Base-by-base conservation (phyloP, 2,888 invertebrate genomes). In the Mellilla xanthometata region DNA sequence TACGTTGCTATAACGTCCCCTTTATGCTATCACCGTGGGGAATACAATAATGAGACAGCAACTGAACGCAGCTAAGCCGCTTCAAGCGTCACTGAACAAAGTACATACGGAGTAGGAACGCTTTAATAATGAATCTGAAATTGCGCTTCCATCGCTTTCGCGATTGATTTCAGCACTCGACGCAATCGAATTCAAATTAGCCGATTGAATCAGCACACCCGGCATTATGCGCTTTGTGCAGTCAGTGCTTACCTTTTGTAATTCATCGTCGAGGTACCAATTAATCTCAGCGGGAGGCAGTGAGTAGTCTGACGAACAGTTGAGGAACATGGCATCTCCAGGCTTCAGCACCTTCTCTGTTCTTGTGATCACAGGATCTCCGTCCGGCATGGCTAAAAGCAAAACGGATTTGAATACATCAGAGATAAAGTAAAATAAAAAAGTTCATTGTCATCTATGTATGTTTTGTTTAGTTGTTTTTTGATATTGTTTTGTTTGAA, bases 191-290 rank as follows among this genome's bases (percentile, higher is more conserved):
- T 50, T 50, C 31, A 40, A 54, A 58, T 57, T 54, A 54, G 45
- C 48, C 57, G 55, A 56, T 59, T 54, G 39, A 45, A 55, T 51
- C 33, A 35, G 41, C 35, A 38, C 12, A 33, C 9, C 15, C 12
- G 2, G n/a, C 22, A 28, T 29, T 41, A 39, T 30, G 27, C 36
- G 38, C 8, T 24, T 24, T 42, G 15, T 31, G 26, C 11, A 19
- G 28, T 58, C 13, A 6, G 34, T 57, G 73, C 76, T 32, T 62
- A 88, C 88, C 88, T 84, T 87, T 67, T 88, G 87, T 49, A 83
- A 58, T 54, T 85, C 86, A 42, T 84, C 76, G 60, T 88, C 86
- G 60, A 89, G 80, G 64, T 85, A 88, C 88, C 88, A 89, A 70
- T 85, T 86, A 58, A 89, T 88, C 50, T 86, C 84, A n/a, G 88